Base-by-base conservation (phyloP, 2,113 vertebrate species). In the Taurulus bubalis region DNA sequence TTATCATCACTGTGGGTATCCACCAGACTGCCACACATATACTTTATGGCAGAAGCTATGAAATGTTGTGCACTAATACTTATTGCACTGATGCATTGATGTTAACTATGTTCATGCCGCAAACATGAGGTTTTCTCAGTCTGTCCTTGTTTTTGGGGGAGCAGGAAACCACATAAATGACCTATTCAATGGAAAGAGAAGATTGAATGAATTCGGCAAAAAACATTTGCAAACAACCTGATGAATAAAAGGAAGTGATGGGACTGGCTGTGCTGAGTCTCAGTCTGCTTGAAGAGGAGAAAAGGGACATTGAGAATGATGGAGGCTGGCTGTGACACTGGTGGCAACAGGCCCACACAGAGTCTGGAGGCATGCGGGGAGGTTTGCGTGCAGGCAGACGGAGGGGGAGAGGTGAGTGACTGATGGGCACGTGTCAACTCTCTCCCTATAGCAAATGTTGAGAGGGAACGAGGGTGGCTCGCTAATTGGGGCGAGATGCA, bases 401-500 rank as follows among this genome's bases (percentile, higher is more conserved):
- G 64, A 69, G 58, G 79, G 78, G 56, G 64, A 51, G 83, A 83
- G 79, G 77, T 53, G 82, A 80, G 66, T 90, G 85, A 92, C 83
- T 91, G 91, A 92, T 79, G 86, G 89, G 72, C 87, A 84, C 85
- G 84, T 91, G 91, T 93, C 87, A 89, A 47, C 82, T 77, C 81
- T 83, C 45, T 68, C 79, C 65, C 49, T 32, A 66, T 70, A 53
- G 76, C 66, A 70, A 89, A 86, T 74, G 87, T 79, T 78, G 45
- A 69, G 42, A 69, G 90, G 71, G 58, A 66, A 76, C 28, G 82
- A 62, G 81, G 78, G 67, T 64, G 75, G 69, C 84, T 87, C 70
- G 55, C 74, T 94, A 94, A 94, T 93, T 95, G 89, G 91, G 89
- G 82, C 74, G 74, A 87, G 86, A 91, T 80, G 89, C 84, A 86